A percentile compares a stretch with the other conserved stretches of the same genome.
These are phyloP conservation scores for Drosophila austrosaltans DNA, from an alignment of 2,888 invertebrate genomes.

Conservation along the genomic window DNA sequence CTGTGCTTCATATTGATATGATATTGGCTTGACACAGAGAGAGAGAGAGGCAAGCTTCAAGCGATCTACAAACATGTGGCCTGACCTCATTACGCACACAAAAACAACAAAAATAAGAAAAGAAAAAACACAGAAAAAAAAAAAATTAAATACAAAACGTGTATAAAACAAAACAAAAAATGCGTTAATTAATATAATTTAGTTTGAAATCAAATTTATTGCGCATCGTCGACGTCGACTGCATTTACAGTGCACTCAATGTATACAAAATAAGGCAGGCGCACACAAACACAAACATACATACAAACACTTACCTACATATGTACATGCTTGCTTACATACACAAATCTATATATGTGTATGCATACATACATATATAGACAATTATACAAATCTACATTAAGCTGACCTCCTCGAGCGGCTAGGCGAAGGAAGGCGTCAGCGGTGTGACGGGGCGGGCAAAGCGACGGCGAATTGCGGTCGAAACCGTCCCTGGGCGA, in stretches of 20 bases:
- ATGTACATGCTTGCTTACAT: conserved; percentile 18
- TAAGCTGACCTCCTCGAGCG: conserved; percentile 72
- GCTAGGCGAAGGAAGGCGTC: conserved; percentile 36
- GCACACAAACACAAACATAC: conserved; percentile 13
- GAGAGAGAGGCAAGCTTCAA: not conserved
- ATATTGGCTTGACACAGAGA: conserved; percentile 2
- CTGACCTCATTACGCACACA: conserved; percentile 42
- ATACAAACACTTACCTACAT: conserved; percentile 16
- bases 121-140: conserved; percentile 22
- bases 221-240: conserved; percentile 57
- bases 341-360: conserved; percentile 19
- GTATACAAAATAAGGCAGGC: conserved; percentile 14
- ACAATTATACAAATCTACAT: conserved; percentile 63
- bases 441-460: conserved; percentile 25
- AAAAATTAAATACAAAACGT: conserved; percentile 42
- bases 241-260: conserved; percentile 37
- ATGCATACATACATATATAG: conserved; percentile 31
- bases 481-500: conserved; percentile 81
- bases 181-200: conserved; percentile 64
- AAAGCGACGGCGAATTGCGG: conserved; percentile 75
- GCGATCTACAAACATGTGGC: conserved; percentile 51
- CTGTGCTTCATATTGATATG: conserved; percentile 12
- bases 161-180: conserved; percentile 26
- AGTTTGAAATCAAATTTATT: conserved; percentile 63
- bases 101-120: conserved; percentile 23